Evolutionary conservation across 2,888 invertebrate genomes (phyloP), one percentile per base, ranked within the genome.

Genomic region (Zaprionus bogoriensis): DNA sequence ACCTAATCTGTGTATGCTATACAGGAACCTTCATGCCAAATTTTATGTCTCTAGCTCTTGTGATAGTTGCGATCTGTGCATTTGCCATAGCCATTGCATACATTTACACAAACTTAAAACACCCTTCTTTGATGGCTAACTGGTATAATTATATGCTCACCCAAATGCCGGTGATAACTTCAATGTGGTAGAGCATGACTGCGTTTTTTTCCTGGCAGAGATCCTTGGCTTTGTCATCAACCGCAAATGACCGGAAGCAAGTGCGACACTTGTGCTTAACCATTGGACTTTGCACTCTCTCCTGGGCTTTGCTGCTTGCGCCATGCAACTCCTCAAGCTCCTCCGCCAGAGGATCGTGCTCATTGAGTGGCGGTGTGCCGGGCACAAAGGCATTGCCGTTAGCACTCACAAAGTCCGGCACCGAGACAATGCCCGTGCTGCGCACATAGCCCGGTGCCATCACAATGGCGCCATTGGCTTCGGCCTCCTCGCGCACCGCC

Each of bases 111-210:
- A n/a, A 23, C 23, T 23, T 23, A 23, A 23, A 4, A 23, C 4
- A 23, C 23, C 23, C 23, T 23, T 23, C 6, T 23, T 3, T 23
- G n/a, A n/a, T n/a, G 27, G 27, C 9, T 27, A 27, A 27, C 27
- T 10, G 10, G 10, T 27, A 27, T 9, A 22, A 44, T n/a, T n/a
- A n/a, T n/a, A 44, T 44, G 57, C 63, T 14, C 6, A 81, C 82
- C 85, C 81, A 77, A 22, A 77, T 74, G 1, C 85, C 85, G 10
- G 85, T 81, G 4, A 78, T 81, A 7, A 85, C 77, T 74, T 85
- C 77, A 6, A 78, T 85, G 32, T 85, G 77, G 39, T 57, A 74
- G 0, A 78, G 41, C 58, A 82, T 54, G 0, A 78, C 75, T 2
- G 57, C 75, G 30, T 85, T 85, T 3, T 58, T 25, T 1, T 65